phyloP scores from a whole-genome alignment of 1,140 invertebrate genomes.

The Oncopodura yosiiana region DNA sequence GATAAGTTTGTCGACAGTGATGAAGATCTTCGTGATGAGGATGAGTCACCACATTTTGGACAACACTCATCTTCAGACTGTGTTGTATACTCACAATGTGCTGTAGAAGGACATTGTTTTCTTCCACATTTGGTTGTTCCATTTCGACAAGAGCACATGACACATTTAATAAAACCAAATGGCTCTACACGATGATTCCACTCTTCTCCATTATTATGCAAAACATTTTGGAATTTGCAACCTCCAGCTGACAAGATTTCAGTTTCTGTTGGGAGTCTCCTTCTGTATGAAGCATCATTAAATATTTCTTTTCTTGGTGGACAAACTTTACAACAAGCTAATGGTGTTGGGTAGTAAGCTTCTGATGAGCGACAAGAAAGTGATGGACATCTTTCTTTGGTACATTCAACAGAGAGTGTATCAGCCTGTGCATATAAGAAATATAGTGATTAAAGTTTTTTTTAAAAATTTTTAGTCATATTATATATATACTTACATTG shows the following conservation, averaged over 20 bases:
- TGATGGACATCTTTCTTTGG: conserved; percentile 59
- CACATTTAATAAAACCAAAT: conserved; percentile 72
- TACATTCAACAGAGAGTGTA: conserved; percentile 62
- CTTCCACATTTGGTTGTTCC: conserved; percentile 64
- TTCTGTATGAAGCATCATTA: conserved; percentile 33
- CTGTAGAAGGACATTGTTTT: conserved; percentile 63
- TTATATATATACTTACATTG: conserved; percentile 37
- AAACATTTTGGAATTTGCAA: conserved; percentile 53
- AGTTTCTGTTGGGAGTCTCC: conserved; percentile 43
- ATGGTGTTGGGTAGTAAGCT: conserved; percentile 58
- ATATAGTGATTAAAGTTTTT: conserved; percentile 1
- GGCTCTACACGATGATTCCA: conserved; percentile 70
- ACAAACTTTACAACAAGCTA: conserved; percentile 67
- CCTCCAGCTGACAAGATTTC: conserved; percentile 65
- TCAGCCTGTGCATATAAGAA: conserved; percentile 41
- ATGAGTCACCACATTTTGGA: conserved; percentile 27
- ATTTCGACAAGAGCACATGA: conserved; percentile 78
- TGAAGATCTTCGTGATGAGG: background rate
- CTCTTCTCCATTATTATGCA: conserved; percentile 66
- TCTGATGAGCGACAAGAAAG: conserved; percentile 59
- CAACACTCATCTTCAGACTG: conserved; percentile 35
- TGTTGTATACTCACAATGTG: conserved; percentile 35
- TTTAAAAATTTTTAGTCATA: background rate
- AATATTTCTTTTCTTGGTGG: conserved; percentile 39
- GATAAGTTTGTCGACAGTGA: background rate